Evolutionary conservation across 2,113 vertebrate species (phyloP), one percentile per base, ranked within the genome.

Genomic region (Numida meleagris): DNA sequence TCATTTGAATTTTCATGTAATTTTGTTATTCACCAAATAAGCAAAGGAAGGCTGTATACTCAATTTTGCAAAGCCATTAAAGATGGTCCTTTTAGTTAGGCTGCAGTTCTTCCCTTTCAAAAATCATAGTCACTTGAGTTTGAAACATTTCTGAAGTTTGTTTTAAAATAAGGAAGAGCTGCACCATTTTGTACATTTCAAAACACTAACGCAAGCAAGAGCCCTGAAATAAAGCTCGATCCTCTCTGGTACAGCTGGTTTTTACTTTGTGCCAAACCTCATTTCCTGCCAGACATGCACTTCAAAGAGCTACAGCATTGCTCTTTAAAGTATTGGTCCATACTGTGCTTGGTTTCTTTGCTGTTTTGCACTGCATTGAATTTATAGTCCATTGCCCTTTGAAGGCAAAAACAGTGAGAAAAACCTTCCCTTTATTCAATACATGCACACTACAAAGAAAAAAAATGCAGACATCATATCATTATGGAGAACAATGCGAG

Each of bases 241-340:
- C 53, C 58, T 95, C 63, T 90, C 57, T 75, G 68, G 68, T 85
- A 66, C 95, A 95, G 88, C 88, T 94, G 94, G 73, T 88, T 93
- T 90, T 87, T 12, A 61, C 90, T 95, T 86, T 88, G 92, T 90
- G 90, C 91, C 94, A 97, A 94, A 93, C 85, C 91, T 82, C 72
- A 94, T 75, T 97, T 97, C 97, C 96, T 97, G 96, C 91, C 93
- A 95, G 88, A 90, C 93, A 80, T 1, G 6, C 71, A 96, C 87
- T 96, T 96, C 87, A 95, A 96, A 97, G 89, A 75, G 88, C 36
- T 82, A 72, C 34, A 95, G 92, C 75, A 86, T 92, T 97, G 87
- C 83, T 89, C 88, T 86, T 88, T 48, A 20, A 91, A 86, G 43
- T 31, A 72, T 14, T 58, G 58, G 82, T 88, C 65, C 81, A 59